A percentile compares a stretch with the other conserved stretches of the same genome.
These are phyloP conservation scores for Anser brachyrhynchus DNA, from an alignment of 2,113 vertebrate species.

Conservation along the genomic window DNA sequence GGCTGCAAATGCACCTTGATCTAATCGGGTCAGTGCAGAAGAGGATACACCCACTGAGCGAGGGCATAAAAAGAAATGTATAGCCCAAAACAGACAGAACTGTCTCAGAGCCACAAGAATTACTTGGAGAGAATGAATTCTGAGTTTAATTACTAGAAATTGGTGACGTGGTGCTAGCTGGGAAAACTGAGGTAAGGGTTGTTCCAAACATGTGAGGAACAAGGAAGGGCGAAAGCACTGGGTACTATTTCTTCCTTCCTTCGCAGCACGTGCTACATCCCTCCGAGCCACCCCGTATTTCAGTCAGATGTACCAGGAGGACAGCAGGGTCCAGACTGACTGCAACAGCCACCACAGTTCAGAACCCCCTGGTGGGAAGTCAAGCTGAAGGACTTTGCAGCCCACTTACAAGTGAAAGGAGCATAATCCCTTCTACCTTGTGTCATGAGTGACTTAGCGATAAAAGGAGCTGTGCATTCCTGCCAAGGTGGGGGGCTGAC, in stretches of 20 bases:
- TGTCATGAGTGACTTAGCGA: not conserved
- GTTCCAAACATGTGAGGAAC: not conserved
- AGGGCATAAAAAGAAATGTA: not conserved
- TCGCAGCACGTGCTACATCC: not conserved
- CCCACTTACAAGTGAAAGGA: not conserved
- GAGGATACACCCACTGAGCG: accelerated
- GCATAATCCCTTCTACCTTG: not conserved
- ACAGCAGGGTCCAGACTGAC: not conserved
- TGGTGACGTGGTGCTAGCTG: not conserved
- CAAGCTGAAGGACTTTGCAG: not conserved
- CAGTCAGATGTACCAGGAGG: not conserved
- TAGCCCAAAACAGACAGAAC: not conserved
- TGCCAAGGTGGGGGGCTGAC: not conserved
- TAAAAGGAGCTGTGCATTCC: not conserved
- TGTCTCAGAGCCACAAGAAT: not conserved
- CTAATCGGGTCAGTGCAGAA: not conserved
- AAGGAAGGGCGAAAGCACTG: not conserved
- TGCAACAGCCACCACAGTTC: accelerated
- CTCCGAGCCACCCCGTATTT: accelerated
- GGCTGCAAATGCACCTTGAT: not conserved
- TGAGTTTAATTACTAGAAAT: not conserved
- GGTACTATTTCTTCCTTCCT: not conserved
- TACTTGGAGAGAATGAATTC: not conserved
- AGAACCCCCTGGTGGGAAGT: not conserved
- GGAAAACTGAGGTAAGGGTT: not conserved